Conservation (phyloP, 2,888 invertebrate species). For the Teleiodes luculella region DNA sequence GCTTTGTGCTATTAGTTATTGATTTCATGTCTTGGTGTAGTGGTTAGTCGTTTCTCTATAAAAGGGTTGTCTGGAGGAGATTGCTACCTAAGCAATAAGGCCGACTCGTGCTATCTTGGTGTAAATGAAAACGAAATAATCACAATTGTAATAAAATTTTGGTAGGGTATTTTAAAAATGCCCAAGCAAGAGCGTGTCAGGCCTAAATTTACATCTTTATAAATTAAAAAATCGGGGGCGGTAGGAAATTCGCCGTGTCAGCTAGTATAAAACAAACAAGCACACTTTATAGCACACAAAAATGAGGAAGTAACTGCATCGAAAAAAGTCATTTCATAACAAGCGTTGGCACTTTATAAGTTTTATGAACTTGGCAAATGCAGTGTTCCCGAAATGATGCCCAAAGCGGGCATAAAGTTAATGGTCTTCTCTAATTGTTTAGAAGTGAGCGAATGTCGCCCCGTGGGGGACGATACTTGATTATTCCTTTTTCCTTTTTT, state of each 20-base stretch:
- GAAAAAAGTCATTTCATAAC: neutral
- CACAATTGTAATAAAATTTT: too few relatives aligned
- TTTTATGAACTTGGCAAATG: slow-evolving; percentile 4
- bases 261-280: neutral
- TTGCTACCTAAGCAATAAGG: too few relatives aligned
- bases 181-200: too few relatives aligned
- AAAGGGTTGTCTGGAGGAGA: too few relatives aligned
- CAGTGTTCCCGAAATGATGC: slow-evolving; percentile 2
- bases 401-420: slow-evolving; percentile 48
- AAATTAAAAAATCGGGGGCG: too few relatives aligned
- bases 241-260: too few relatives aligned
- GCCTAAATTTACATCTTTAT: too few relatives aligned
- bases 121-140: too few relatives aligned
- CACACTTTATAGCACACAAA: neutral
- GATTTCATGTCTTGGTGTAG: neutral
- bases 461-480: slow-evolving; percentile 27
- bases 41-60: too few relatives aligned
- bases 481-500: slow-evolving; percentile 56
- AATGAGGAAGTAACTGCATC: neutral
- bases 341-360: neutral
- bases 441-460: slow-evolving; percentile 57
- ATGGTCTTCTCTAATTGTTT: slow-evolving; percentile 74
- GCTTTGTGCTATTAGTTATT: neutral
- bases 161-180: too few relatives aligned
- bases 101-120: too few relatives aligned